A percentile compares a stretch with the other conserved stretches of the same genome.
Evolutionary conservation across 2,797 vertebrate species (phyloP).

Genomic region (Gorsachius magnificus): DNA sequence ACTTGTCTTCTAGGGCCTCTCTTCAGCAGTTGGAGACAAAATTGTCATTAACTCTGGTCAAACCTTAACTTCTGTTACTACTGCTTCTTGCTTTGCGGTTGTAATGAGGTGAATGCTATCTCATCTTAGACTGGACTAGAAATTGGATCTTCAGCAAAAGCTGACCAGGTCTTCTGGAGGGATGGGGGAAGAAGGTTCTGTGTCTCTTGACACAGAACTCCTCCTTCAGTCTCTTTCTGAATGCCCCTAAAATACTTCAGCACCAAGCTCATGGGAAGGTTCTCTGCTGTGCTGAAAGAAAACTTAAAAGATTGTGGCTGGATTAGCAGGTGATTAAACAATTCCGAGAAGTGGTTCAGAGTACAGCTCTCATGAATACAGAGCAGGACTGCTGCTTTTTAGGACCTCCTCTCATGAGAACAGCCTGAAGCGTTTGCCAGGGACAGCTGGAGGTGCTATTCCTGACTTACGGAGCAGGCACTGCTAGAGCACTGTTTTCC

Average conservation of each 20-base stretch:
- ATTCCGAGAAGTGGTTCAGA: neutral
- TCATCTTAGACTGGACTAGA: neutral
- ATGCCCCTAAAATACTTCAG: neutral
- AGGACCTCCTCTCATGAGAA: neutral
- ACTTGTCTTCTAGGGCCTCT: neutral
- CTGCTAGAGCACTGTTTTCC: neutral
- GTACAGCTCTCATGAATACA: neutral
- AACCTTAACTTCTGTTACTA: neutral
- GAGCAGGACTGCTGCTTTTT: neutral
- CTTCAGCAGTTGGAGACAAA: neutral
- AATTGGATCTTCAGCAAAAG: neutral
- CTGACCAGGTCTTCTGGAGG: neutral
- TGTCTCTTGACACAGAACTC: neutral
- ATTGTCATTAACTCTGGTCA: neutral
- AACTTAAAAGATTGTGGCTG: neutral
- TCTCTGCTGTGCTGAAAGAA: neutral
- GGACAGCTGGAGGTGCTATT: neutral
- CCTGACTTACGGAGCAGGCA: neutral
- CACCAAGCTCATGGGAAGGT: neutral
- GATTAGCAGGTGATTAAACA: neutral
- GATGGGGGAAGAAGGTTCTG: neutral
- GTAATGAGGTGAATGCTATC: neutral
- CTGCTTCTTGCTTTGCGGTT: neutral
- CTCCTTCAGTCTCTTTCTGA: neutral
- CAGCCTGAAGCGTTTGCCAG: neutral